Evolutionary conservation across 2,113 vertebrate genomes (phyloP).

Genomic region (Solenodon paradoxus): DNA sequence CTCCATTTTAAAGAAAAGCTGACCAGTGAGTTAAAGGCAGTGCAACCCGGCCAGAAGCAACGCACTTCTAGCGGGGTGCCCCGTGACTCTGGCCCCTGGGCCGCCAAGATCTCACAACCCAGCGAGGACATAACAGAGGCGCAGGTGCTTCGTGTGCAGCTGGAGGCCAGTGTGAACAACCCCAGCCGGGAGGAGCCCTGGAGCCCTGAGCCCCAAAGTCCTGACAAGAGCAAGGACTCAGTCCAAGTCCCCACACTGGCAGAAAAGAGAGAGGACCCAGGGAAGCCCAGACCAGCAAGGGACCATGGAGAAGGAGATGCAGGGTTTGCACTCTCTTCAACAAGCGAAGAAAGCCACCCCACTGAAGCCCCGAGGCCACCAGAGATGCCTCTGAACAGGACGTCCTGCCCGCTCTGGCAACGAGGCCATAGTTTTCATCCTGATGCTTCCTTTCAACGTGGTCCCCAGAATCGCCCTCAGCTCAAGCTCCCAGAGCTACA

Average conservation of each 20-base stretch:
- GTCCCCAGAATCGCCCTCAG: not conserved
- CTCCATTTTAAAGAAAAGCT: not conserved
- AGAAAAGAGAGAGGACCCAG: not conserved
- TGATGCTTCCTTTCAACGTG: not conserved
- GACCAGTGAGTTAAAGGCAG: not conserved
- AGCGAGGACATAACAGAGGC: not conserved
- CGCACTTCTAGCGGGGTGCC: not conserved
- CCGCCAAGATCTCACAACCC: not conserved
- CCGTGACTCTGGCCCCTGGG: not conserved
- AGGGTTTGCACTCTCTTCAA: not conserved
- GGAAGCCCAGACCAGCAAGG: not conserved
- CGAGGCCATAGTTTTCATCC: not conserved
- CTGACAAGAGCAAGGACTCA: not conserved
- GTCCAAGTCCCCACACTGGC: not conserved
- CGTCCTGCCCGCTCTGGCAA: not conserved
- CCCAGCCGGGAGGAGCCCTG: not conserved
- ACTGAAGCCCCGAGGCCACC: not conserved
- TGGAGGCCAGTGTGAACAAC: not conserved
- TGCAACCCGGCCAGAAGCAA: not conserved
- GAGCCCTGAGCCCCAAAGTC: not conserved
- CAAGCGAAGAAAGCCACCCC: not conserved
- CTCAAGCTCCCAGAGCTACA: not conserved
- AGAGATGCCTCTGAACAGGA: not conserved
- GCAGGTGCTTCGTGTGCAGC: conserved; percentile 22
- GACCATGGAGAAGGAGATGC: conserved; percentile 33